Percentiles rank a stretch among this genome's conserved stretches.
These are phyloP conservation scores for Microtus montanus DNA, from an alignment of 2,113 vertebrate species.

Conservation along the genomic window DNA sequence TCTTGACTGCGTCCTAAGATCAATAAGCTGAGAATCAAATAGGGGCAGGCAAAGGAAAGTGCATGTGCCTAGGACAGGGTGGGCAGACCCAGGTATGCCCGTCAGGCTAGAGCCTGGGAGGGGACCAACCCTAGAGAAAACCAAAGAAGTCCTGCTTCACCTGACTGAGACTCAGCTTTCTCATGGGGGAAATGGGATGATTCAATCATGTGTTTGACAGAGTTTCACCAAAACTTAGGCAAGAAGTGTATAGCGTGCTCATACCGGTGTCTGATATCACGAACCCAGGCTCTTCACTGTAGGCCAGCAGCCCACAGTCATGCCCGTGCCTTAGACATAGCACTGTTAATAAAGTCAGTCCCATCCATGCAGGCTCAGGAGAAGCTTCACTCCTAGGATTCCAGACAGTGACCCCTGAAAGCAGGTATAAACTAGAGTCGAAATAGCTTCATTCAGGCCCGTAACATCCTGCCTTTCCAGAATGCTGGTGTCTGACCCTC, in stretches of 20 bases:
- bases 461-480: accelerated
- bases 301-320: not conserved
- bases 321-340: not conserved
- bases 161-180: not conserved
- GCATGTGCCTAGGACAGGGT: accelerated
- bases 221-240: not conserved
- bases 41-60: not conserved
- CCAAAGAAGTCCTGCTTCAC: not conserved
- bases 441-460: not conserved
- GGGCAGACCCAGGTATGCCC: accelerated
- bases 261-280: not conserved
- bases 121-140: accelerated
- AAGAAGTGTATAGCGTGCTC: not conserved
- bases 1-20: not conserved
- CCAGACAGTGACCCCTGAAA: not conserved
- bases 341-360: too few species aligned
- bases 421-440: too few species aligned
- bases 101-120: not conserved
- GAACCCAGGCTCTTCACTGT: not conserved
- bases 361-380: not conserved
- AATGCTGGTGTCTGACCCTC: too few species aligned
- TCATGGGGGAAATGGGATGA: not conserved
- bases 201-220: not conserved
- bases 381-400: not conserved
- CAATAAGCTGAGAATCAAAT: not conserved